phyloP scores from a whole-genome alignment of 1,140 invertebrate genomes.

The Brachionus manjavacas region DNA sequence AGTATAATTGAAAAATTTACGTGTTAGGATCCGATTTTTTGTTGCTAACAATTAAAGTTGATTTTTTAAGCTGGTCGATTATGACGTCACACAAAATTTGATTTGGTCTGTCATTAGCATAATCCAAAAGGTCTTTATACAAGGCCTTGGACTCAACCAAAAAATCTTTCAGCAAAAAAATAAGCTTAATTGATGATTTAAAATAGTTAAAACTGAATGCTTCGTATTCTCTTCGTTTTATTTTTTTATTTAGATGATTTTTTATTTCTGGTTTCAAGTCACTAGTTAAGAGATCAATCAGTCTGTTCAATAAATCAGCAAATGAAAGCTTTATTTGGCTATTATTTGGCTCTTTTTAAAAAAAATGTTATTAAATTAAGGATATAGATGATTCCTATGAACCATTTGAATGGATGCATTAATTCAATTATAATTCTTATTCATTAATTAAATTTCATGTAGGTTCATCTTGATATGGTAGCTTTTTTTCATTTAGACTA shows the following conservation, averaged over 20 bases:
- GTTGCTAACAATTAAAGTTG: not conserved
- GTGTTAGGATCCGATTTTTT: not conserved
- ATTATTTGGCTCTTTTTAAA: not conserved
- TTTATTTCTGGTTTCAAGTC: conserved; percentile 18
- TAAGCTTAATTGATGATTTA: conserved; percentile 14
- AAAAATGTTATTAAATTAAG: not conserved
- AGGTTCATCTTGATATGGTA: too few species aligned
- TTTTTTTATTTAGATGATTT: not conserved
- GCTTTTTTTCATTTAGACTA: too few species aligned
- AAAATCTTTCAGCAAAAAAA: conserved; percentile 14
- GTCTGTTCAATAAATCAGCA: conserved; percentile 21
- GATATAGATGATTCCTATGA: too few species aligned
- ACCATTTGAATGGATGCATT: too few species aligned
- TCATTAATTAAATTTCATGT: too few species aligned
- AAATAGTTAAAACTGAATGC: conserved; percentile 31
- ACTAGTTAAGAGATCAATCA: conserved; percentile 7
- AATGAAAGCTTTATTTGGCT: not conserved
- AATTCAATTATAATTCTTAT: too few species aligned
- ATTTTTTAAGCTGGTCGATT: conserved; percentile 25
- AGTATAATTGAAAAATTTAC: not conserved
- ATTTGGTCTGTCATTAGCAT: conserved; percentile 5
- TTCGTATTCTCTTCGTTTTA: conserved; percentile 14
- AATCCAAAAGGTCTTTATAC: not conserved
- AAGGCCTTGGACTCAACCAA: not conserved
- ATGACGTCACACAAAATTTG: not conserved